These are phyloP conservation scores for Leuciscus idus DNA, from an alignment of 2,113 vertebrate genomes.

Conservation along the genomic window DNA sequence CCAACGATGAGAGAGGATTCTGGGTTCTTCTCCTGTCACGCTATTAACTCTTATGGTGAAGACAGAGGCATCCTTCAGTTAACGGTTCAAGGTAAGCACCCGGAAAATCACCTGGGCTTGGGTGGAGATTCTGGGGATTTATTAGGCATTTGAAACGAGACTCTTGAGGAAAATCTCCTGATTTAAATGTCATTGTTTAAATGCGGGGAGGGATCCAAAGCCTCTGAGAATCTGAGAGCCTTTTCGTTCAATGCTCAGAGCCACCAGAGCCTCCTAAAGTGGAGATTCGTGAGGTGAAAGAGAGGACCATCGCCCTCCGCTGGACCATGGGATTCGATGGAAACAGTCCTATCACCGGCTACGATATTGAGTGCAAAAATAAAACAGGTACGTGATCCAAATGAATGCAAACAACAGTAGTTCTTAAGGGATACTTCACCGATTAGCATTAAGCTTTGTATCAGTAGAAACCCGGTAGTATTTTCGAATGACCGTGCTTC, in stretches of 20 bases:
- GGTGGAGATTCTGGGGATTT: conserved; percentile 1
- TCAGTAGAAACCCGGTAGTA: too few relatives aligned
- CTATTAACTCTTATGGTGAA: conserved; percentile 98
- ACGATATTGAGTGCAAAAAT: conserved; percentile 98
- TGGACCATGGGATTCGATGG: conserved; percentile 99
- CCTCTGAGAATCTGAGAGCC: conserved; percentile 3
- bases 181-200: conserved; percentile 13
- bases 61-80: conserved; percentile 98
- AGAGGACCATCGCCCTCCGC: conserved; percentile 92
- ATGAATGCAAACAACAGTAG: background rate
- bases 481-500: too few relatives aligned
- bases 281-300: conserved; percentile 95
- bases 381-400: conserved; percentile 84
- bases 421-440: too few relatives aligned
- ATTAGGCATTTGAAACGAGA: background rate
- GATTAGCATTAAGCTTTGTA: too few relatives aligned
- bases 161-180: background rate
- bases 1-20: conserved; percentile 97
- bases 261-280: conserved; percentile 97
- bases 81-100: conserved; percentile 91
- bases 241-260: conserved; percentile 72
- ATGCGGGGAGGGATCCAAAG: background rate
- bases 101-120: background rate
- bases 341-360: conserved; percentile 97
- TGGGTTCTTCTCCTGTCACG: conserved; percentile 97